A percentile compares a stretch with the other conserved stretches of the same genome.
phyloP scores from a whole-genome alignment of 2,113 vertebrate species.

The Rafetus swinhoei region DNA sequence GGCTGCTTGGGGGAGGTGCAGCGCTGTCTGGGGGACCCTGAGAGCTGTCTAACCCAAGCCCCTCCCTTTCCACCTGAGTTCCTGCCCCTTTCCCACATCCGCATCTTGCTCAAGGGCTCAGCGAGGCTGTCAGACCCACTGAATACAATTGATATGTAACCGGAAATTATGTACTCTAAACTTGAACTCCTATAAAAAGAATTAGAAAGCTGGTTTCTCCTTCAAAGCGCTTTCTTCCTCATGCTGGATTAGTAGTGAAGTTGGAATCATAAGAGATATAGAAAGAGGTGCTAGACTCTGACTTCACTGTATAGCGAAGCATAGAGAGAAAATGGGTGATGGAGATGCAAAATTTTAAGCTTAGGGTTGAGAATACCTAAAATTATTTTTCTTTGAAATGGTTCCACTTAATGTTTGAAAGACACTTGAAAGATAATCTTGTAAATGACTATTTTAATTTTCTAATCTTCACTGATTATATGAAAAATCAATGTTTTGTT shows the following conservation, averaged over 20 bases:
- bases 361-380: not conserved
- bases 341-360: not conserved
- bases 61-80: too few species aligned
- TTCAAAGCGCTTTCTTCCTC: not conserved
- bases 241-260: not conserved
- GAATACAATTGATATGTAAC: fast-evolving
- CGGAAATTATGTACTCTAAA: not conserved
- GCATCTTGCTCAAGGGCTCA: too few species aligned
- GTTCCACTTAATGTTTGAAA: not conserved
- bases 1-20: too few species aligned
- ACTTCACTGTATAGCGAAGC: not conserved
- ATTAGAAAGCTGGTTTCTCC: not conserved
- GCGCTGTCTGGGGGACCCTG: too few species aligned
- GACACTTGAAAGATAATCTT: not conserved
- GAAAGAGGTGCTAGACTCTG: not conserved
- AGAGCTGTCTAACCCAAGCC: too few species aligned
- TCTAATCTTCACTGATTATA: not conserved
- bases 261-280: not conserved
- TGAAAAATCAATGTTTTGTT: not conserved
- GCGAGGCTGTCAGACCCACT: too few species aligned
- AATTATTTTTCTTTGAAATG: not conserved
- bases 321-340: not conserved
- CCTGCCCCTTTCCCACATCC: too few species aligned
- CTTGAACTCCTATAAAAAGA: not conserved
- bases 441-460: not conserved